Base-by-base conservation (phyloP, 2,888 invertebrate species). In the Drosophila neonasuta region DNA sequence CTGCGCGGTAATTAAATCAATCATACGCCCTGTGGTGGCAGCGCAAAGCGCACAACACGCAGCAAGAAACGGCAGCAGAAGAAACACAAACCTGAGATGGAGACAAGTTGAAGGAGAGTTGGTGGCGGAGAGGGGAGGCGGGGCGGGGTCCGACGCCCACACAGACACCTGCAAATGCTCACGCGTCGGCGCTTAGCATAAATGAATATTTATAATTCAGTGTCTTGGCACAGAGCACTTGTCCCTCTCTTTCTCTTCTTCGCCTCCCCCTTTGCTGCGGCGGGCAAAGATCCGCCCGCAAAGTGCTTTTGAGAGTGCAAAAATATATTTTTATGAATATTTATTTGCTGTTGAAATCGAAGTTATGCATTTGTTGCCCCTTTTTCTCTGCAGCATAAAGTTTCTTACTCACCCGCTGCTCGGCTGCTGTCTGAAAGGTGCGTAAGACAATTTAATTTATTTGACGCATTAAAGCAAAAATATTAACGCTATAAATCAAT, bases 381-480 rank as follows among this genome's bases (percentile, higher is more conserved):
- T 57, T 39, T 51, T 32, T 29, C 36, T 5, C 55, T 15, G 34
- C 24, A 24, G 3, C 34, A 15, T 1, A 83, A 86, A 78, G 69
- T 76, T 82, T 83, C 6, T 24, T 24, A 6, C 24, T 2, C 17
- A 15, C 17, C 17, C 17, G 24, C 24, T 24, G 24, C 24, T 24
- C 5, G 24, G 24, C 24, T 20, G 34, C 11, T 5, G 30, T 39
- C 49, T 65, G 69, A 74, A 86, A 83, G 87, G 85, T 83, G 85
- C 85, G 87, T 79, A 84, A 85, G 83, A 81, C 83, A 86, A 83
- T 83, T 86, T 83, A 83, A 83, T 83, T 83, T 83, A 86, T 83
- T 86, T 85, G 79, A 79, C 71, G 83, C 87, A 83, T 87, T 83
- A 87, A 85, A 87, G 82, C 71, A 81, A 75, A 83, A 81, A 83